phyloP scores from a whole-genome alignment of 2,113 vertebrate species.

The Agelaius tricolor region DNA sequence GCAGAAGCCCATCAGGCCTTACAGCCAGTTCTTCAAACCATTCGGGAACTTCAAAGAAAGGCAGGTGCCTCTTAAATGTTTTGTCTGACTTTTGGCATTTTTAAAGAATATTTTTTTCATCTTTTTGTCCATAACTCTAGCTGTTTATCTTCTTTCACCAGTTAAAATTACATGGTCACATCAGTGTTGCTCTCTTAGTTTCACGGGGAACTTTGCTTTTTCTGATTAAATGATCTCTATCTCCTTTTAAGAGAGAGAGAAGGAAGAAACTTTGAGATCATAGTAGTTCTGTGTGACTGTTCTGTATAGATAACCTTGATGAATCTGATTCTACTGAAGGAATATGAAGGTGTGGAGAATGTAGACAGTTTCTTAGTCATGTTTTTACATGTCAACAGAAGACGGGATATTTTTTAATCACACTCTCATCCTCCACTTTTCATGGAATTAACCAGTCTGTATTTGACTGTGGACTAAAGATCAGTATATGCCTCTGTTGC shows the following conservation, averaged over 20 bases:
- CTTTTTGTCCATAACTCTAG: neutral
- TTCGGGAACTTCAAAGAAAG: constrained; percentile 90
- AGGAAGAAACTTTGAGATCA: neutral
- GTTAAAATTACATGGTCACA: neutral
- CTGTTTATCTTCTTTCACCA: neutral
- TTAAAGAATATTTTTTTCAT: neutral
- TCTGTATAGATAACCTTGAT: neutral
- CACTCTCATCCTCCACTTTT: neutral
- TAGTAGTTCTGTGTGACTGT: neutral
- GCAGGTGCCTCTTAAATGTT: constrained; percentile 59
- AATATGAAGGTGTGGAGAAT: neutral
- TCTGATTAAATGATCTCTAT: neutral
- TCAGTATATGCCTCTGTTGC: neutral
- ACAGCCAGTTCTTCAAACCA: constrained; percentile 89
- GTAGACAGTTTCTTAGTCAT: neutral
- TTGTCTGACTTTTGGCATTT: neutral
- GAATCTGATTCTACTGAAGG: neutral
- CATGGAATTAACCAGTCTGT: neutral
- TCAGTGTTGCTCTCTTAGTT: neutral
- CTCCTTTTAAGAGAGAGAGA: neutral
- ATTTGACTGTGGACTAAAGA: neutral
- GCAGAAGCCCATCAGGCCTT: constrained; percentile 86
- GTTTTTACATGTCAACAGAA: neutral
- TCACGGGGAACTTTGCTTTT: neutral
- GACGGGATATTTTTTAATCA: neutral